phyloP scores from a whole-genome alignment of 2,888 invertebrate genomes.

The Pasiphila rectangulata region DNA sequence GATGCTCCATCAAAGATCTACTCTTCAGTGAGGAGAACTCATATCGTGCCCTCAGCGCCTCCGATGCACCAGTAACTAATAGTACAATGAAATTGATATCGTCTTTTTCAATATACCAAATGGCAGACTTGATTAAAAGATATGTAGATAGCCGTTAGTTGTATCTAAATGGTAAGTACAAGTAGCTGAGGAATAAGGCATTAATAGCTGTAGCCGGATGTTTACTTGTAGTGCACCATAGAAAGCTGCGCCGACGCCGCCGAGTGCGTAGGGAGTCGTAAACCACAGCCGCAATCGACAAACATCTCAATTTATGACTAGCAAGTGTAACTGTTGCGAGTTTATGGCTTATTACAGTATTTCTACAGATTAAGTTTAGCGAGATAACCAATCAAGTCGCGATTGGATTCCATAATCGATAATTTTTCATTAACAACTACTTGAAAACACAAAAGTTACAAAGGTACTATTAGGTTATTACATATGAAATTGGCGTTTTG shows the following conservation, averaged over 20 bases:
- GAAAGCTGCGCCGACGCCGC: conserved; percentile 57
- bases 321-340: conserved; percentile 33
- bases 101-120: not conserved
- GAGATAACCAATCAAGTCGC: no score
- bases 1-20: no score
- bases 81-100: not conserved
- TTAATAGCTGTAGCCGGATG: conserved; percentile 53
- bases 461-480: no score
- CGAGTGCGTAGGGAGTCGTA: conserved; percentile 53
- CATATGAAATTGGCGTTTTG: no score
- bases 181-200: conserved; percentile 19
- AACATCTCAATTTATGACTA: conserved; percentile 67
- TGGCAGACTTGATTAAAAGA: not conserved
- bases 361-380: not conserved
- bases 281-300: conserved; percentile 44
- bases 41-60: no score
- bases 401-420: no score
- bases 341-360: conserved; percentile 1
- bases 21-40: no score
- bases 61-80: no score
- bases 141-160: conserved; percentile 2
- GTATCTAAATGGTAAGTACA: conserved; percentile 15
- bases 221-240: conserved; percentile 63
- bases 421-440: no score
- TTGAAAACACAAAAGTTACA: no score